A percentile compares a stretch with the other conserved stretches of the same genome.
Evolutionary conservation across 2,888 invertebrate genomes (phyloP).

Genomic region (Hirtodrosophila trivittata): DNA sequence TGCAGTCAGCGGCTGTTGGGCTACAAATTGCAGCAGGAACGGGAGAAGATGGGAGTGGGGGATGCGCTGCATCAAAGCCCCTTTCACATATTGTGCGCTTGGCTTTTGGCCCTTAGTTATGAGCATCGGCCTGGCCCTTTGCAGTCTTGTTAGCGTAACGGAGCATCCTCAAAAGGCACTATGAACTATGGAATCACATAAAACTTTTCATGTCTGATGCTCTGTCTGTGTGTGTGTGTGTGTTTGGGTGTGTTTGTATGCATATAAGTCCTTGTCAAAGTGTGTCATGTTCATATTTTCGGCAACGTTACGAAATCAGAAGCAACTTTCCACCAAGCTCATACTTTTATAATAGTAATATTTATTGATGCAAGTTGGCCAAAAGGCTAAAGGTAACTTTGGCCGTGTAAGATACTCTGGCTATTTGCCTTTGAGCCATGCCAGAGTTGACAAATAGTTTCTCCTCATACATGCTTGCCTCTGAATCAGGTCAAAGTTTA

Average conservation of each 20-base stretch:
- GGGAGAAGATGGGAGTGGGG: slow-evolving; percentile 2
- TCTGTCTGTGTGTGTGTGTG: slow-evolving; percentile 39
- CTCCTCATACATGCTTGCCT: slow-evolving; percentile 44
- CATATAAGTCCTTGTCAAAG: slow-evolving; percentile 49
- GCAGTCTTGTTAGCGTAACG: slow-evolving; percentile 55
- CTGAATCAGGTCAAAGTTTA: slow-evolving; percentile 43
- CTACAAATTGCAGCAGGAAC: slow-evolving; percentile 9
- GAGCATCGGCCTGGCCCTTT: slow-evolving; percentile 28
- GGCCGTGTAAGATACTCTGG: slow-evolving; percentile 6
- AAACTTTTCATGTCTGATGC: slow-evolving; percentile 6
- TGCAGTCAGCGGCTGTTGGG: background rate
- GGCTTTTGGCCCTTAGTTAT: slow-evolving; percentile 41
- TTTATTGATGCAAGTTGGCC: slow-evolving; percentile 66
- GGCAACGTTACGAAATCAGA: slow-evolving; percentile 50
- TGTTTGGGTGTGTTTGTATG: slow-evolving; percentile 30
- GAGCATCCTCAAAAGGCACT: slow-evolving; percentile 24
- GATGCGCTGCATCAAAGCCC: background rate
- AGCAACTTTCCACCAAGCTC: slow-evolving; percentile 33
- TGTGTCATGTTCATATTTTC: slow-evolving; percentile 55
- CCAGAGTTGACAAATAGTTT: slow-evolving; percentile 71
- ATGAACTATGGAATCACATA: slow-evolving; percentile 10
- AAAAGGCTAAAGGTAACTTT: slow-evolving; percentile 6
- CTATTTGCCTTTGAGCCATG: slow-evolving; percentile 18
- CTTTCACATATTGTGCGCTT: slow-evolving; percentile 49
- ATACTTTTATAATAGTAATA: slow-evolving; percentile 58